Base-by-base conservation (phyloP, 2,113 vertebrate species). In the Oryzias melastigma region DNA sequence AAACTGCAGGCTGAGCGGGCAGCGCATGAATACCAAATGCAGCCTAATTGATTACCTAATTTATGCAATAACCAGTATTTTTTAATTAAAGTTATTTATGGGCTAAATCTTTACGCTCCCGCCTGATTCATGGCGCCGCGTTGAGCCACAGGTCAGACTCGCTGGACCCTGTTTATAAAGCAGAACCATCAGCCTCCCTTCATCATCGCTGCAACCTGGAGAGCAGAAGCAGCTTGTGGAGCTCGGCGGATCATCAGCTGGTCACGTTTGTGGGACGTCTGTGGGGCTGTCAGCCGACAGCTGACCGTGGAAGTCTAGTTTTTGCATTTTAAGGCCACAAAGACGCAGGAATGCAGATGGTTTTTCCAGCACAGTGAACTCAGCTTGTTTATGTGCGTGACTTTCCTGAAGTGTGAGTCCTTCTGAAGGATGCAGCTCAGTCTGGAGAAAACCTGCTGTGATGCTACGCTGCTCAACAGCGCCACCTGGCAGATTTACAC, bases 11-110 rank as follows among this genome's bases (percentile, higher is more conserved):
- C 79, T 53, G 75, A 87, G 80, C 57, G 85, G 80, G 81, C 87
- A 87, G 88, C 46, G 82, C 87, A 86, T 89, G 87, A 90, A 90
- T 91, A 88, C 87, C 90, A 88, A 90, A 85, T 59, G 71, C 75
- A 63, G 71, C 58, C 68, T 90, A 90, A 91, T 90, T 90, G 89
- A 91, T 91, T 78, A 84, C 87, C 83, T 86, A 79, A 89, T 89
- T 91, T 86, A 89, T 87, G 79, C 86, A 88, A 85, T 65, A 83
- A 85, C 72, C 87, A 81, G 75, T 56, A 79, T 80, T 87, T 87
- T 86, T 87, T 81, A 80, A 89, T 80, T 84, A 81, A 64, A 62
- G 67, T 89, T 87, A 89, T 90, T 90, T 90, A 90, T 88, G 53
- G 55, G 47, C 48, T 59, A 73, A 82, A 82, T 86, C 84, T 90